Percentiles rank a stretch among this genome's conserved stretches.
Evolutionary conservation across 2,113 vertebrate species (phyloP).

Genomic region (Gymnogyps californianus): DNA sequence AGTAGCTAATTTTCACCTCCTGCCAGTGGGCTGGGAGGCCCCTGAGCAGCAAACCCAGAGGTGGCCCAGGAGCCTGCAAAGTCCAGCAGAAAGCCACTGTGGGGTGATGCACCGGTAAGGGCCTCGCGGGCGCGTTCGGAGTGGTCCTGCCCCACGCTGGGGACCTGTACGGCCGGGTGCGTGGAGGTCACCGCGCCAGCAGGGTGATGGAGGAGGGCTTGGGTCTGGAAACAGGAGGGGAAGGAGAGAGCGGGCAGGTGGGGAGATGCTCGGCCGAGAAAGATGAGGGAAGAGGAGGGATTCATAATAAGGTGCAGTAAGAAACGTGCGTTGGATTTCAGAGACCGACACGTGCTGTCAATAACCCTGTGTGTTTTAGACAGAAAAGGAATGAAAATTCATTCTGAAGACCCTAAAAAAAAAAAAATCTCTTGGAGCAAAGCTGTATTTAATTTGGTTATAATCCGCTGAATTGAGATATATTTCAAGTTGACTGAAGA

Average conservation of each 20-base stretch:
- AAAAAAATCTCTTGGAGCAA: not conserved
- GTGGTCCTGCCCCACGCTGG: rapidly evolving
- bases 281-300: not conserved
- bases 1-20: not conserved
- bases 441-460: slow-evolving; percentile 30
- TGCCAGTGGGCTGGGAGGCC: not conserved
- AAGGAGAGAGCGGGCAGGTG: rapidly evolving
- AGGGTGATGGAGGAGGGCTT: not conserved
- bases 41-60: not conserved
- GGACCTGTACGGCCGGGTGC: rapidly evolving
- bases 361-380: not conserved
- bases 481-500: not conserved
- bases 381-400: slow-evolving; percentile 10
- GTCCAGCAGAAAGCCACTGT: not conserved
- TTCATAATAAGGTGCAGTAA: not conserved
- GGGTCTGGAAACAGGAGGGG: not conserved
- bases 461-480: not conserved
- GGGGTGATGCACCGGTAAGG: not conserved
- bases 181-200: rapidly evolving
- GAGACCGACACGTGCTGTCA: not conserved
- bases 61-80: not conserved
- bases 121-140: rapidly evolving
- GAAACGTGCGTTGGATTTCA: not conserved
- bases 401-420: not conserved
- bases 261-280: rapidly evolving